Evolutionary conservation across 2,888 invertebrate species (phyloP), one percentile per base, ranked within the genome.

Genomic region (Lasioglossum oenotherae): DNA sequence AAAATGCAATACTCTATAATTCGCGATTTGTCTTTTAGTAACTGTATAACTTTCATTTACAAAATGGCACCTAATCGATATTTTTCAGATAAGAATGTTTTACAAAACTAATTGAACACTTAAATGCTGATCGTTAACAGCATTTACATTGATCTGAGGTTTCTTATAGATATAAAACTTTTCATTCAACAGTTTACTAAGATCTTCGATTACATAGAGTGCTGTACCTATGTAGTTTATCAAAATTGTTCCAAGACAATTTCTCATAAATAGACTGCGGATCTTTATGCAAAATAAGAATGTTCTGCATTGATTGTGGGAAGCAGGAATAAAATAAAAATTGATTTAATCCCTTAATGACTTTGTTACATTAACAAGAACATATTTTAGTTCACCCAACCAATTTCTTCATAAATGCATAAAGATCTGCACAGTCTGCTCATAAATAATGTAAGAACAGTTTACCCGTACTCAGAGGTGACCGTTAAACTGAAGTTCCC

Each of bases 401-500:
- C 8, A 38, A 38, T 41, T 41, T 41, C 41, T 41, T 41, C 41
- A 41, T 41, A 41, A 41, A 10, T 41, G 41, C 41, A 12, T 44
- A 44, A 44, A 44, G 44, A 44, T 44, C 14, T 3, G 44, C 44
- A 44, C 12, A 12, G 44, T 44, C 44, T 44, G 14, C 64, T 23
- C 31, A 57, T 19, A 23, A 49, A 38, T 41, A 64, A 14, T 73
- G 23, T 10, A 23, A 80, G 83, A 87, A 82, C 19, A 31, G 74
- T 88, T 90, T 96, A 98, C 91, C 99, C 98, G 95, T 98, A 99
- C 95, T 99, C 99, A 0, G 99, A 99, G 91, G 98, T 98, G 84
- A 99, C 97, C 23, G 98, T 98, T 71, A 99, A 96, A 90, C 98
- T 98, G 92, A 99, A 97, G 93, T 98, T 97, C 10, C 97, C 97